These are phyloP conservation scores for Eleginops maclovinus DNA, from an alignment of 2,113 vertebrate genomes.

Conservation along the genomic window DNA sequence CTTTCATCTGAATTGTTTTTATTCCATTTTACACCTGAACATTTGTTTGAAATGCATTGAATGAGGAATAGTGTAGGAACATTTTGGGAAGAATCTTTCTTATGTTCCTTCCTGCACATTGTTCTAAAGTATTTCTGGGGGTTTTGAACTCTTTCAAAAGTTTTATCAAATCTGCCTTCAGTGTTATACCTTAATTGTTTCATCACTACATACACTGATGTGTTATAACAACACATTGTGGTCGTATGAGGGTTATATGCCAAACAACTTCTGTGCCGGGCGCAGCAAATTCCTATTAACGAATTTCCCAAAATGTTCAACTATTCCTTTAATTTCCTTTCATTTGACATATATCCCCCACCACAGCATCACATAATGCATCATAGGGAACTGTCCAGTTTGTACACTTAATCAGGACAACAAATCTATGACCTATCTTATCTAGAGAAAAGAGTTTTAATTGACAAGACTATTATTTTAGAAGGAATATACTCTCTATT, in stretches of 20 bases:
- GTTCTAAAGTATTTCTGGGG: no score
- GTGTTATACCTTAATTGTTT: no score
- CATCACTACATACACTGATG: background rate
- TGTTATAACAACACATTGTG: background rate
- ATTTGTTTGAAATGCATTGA: background rate
- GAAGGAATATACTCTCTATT: background rate
- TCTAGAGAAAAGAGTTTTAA: background rate
- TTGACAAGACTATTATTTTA: background rate
- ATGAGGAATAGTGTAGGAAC: background rate
- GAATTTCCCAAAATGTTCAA: background rate
- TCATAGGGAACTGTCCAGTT: no score
- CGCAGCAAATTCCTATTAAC: background rate
- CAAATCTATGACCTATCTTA: no score
- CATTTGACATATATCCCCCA: background rate
- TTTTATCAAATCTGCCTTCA: background rate
- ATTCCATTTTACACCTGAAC: background rate
- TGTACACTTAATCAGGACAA: no score
- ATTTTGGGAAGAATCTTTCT: background rate
- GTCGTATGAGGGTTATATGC: background rate
- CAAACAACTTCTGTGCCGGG: background rate
- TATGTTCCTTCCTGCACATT: no score
- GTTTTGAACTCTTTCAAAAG: background rate
- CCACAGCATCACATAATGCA: background rate
- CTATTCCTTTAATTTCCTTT: background rate
- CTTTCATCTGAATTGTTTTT: no score